Conservation (phyloP, 2,113 vertebrate genomes). For the Machaerirhynchus nigripectus region DNA sequence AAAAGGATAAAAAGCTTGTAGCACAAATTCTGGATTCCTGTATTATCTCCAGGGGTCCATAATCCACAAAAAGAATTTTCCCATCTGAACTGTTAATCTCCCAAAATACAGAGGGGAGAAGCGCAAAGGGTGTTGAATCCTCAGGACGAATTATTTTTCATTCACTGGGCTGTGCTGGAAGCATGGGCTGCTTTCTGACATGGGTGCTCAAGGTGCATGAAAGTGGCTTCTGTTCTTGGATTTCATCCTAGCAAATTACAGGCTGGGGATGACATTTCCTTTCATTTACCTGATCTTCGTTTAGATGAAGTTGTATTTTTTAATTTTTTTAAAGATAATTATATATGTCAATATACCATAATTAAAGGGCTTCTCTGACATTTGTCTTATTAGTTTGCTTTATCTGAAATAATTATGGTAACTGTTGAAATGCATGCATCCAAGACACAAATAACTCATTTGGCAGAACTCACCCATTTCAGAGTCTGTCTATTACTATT, state of each 20-base stretch:
- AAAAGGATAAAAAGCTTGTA: conserved; percentile 1
- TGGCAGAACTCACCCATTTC: background rate
- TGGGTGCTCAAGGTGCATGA: background rate
- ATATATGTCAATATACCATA: background rate
- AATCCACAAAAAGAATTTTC: conserved; percentile 2
- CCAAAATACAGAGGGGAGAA: background rate
- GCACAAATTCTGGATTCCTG: background rate
- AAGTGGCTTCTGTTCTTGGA: background rate
- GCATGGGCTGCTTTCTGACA: background rate
- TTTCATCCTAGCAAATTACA: background rate
- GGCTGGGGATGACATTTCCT: background rate
- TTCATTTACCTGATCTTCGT: background rate
- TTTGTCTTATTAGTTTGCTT: background rate
- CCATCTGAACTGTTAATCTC: conserved; percentile 14
- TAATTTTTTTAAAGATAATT: background rate
- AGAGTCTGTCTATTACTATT: background rate
- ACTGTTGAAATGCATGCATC: background rate
- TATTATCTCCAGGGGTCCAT: background rate
- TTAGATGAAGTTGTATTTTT: background rate
- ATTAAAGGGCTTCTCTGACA: background rate
- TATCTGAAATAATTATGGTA: background rate
- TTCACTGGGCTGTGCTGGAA: background rate
- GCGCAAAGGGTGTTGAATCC: background rate
- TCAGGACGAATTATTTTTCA: background rate
- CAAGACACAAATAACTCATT: background rate